Evolutionary conservation across 2,797 vertebrate genomes (phyloP).

Genomic region (Platyrinchus mystaceus): DNA sequence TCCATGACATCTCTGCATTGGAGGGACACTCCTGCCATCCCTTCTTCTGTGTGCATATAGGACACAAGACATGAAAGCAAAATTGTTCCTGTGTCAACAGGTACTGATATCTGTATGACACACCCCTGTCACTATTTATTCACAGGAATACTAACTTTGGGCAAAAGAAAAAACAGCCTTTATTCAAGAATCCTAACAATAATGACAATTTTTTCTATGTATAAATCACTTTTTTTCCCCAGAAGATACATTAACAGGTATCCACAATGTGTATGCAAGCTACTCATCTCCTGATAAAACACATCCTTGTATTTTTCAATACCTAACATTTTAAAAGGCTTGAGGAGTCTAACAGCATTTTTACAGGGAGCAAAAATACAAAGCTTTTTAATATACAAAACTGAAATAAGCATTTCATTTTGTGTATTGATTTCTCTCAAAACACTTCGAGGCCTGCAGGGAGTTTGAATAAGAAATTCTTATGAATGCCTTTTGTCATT

Average conservation of each 20-base stretch:
- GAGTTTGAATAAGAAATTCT: conserved; percentile 10
- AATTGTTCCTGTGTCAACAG: background rate
- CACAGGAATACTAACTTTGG: background rate
- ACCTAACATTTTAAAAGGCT: background rate
- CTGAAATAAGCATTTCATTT: background rate
- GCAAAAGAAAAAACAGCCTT: background rate
- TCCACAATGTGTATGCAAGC: background rate
- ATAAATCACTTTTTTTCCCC: background rate
- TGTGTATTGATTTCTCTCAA: background rate
- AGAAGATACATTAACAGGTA: background rate
- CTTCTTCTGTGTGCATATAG: background rate
- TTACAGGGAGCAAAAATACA: background rate
- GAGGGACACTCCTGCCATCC: background rate
- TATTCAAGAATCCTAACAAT: background rate
- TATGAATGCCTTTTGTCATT: background rate
- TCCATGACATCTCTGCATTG: background rate
- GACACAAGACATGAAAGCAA: background rate
- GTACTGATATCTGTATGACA: background rate
- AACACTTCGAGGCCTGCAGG: background rate
- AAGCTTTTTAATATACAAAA: background rate
- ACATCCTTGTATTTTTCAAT: background rate
- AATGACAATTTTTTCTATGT: background rate
- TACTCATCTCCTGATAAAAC: background rate
- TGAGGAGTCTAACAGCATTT: background rate
- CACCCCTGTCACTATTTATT: background rate